Base-by-base conservation (phyloP, 1,140 invertebrate species). In the Monochamus saltuarius region DNA sequence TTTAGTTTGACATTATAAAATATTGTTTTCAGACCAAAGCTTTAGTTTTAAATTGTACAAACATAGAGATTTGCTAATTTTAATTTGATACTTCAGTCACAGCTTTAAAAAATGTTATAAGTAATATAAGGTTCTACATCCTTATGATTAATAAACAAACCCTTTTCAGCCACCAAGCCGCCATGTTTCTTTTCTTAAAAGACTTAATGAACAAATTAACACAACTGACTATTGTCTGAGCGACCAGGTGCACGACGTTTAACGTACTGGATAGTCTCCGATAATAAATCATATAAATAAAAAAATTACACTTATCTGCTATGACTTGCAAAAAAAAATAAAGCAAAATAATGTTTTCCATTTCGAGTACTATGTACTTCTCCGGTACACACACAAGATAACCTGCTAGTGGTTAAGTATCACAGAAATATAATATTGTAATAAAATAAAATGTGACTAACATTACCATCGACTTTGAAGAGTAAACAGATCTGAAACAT, bases 361-460 rank as follows among this genome's bases (percentile, higher is more conserved):
- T 59, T 59, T 53, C 39, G 36, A 37, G 38, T 46, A 22, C 45
- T 53, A 54, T 54, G 64, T 54, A 66, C 52, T 46, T 35, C 42
- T 9, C 11, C n/a, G 47, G 51, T 53, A 63, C 61, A 38, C 56
- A 43, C 42, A 63, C n/a, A 62, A 54, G 17, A 11, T 49, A 62
- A 65, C 59, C 56, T 65, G 56, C 63, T 64, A 50, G 56, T 50
- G 69, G 68, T 66, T 56, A 69, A 69, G 62, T 72, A 73, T 73
- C 71, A 73, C 71, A 73, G 71, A 73, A 72, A 68, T 65, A 69
- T 62, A 68, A 61, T 42, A 55, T 42, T 52, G 49, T 62, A 65
- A 65, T 54, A 65, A 65, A 65, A 65, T 53, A 65, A 65, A 58
- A 62, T 65, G 58, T 61, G 63, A 65, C 63, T 65, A 65, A 65